Base-by-base conservation (phyloP, 2,113 vertebrate genomes). In the Vidua macroura region DNA sequence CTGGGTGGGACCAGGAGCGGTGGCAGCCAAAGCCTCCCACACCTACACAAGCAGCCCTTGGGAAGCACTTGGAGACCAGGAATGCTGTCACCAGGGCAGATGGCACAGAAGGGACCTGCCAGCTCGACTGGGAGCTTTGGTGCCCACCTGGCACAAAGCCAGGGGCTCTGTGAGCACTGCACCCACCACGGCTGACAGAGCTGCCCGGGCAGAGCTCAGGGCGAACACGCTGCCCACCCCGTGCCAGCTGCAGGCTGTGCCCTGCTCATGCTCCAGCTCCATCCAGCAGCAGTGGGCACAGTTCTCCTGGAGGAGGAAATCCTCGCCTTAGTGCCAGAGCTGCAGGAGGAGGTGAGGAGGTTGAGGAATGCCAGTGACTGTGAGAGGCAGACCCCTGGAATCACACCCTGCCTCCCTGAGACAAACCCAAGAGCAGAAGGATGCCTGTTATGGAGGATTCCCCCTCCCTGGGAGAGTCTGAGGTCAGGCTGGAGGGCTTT, bases 401-500 rank as follows among this genome's bases (percentile, higher is more conserved):
- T 28, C 44, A 31, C 56, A 41, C 10, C 28, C 33, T 69, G 6
- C 33, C 33, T 6, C 46, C 18, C 48, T 60, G 28, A 24, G 33
- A 23, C 74, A 56, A 30, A 15, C 25, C 31, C 14, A 8, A 10
- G 51, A 15, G 17, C 24, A 80, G 49, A 31, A 30, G 35, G 51
- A 31, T 6, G 25, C 0, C 1, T 35, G 25, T 3, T 31, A 7
- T 3, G 11, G 30, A 60, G 46, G 24, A 25, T 15, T 48, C 9
- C 9, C 13, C 31, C 11, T 28, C 41, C 48, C 5, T 16, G 35
- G 24, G 13, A 11, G 21, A 13, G 41, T 15, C 49, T 10, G 15
- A 25, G 60, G 44, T 22, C 60, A 46, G 68, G 13, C 0, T 59
- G 53, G 52, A 39, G 28, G 24, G 48, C n/a, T 60, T 22, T 15